Evolutionary conservation across 2,113 vertebrate species (phyloP).

Genomic region (Ochotona princeps): DNA sequence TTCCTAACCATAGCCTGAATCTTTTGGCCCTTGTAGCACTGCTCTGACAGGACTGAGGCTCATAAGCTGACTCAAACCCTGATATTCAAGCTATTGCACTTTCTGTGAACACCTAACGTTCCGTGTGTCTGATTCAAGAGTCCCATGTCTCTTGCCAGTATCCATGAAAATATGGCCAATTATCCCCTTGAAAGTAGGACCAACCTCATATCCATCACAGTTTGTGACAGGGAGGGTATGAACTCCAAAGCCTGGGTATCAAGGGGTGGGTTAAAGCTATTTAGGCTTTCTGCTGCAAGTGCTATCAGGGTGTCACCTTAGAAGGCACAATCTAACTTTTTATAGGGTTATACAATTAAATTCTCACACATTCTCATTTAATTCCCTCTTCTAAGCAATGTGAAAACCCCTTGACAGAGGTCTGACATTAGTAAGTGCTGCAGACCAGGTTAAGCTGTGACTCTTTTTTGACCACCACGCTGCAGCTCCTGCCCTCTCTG

Average conservation of each 20-base stretch:
- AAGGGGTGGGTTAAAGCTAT: neutral
- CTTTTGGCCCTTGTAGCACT: neutral
- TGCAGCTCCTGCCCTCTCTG: neutral
- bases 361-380: neutral
- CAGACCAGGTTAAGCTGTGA: neutral
- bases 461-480: neutral
- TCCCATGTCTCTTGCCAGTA: neutral
- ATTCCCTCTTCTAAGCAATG: neutral
- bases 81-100: neutral
- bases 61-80: neutral
- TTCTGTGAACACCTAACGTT: neutral
- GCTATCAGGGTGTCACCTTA: neutral
- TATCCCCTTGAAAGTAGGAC: neutral
- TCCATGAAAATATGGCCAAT: neutral
- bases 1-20: neutral
- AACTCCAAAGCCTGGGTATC: neutral
- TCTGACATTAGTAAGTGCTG: neutral
- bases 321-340: neutral
- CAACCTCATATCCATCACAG: neutral
- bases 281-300: neutral
- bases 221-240: neutral
- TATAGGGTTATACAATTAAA: neutral
- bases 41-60: neutral
- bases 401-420: neutral
- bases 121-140: neutral